Evolutionary conservation across 2,113 vertebrate species (phyloP).

Genomic region (Petrocephalus microphthalmus): DNA sequence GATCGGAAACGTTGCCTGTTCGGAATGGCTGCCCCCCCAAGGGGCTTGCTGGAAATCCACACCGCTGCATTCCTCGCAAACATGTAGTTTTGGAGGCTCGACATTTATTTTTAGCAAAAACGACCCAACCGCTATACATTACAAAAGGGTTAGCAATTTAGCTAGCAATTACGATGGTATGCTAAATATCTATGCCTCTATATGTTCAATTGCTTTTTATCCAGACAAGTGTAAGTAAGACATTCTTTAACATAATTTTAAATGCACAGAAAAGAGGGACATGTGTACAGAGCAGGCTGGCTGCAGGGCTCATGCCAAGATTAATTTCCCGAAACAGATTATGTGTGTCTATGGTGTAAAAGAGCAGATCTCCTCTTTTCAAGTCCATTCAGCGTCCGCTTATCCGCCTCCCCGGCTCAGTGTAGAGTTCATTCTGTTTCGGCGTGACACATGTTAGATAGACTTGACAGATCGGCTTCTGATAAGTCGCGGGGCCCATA

Average conservation of each 20-base stretch:
- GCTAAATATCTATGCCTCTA: background rate
- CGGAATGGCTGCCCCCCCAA: background rate
- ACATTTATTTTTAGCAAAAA: background rate
- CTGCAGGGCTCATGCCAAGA: constrained; percentile 2
- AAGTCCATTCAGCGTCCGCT: constrained; percentile 16
- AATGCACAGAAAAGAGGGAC: background rate
- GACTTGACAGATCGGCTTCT: constrained; percentile 26
- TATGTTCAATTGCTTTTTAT: background rate
- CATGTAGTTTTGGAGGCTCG: background rate
- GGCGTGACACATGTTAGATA: constrained; percentile 21
- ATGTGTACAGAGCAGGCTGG: background rate
- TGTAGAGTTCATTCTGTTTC: constrained; percentile 12
- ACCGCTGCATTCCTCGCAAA: background rate
- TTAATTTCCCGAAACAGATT: constrained; percentile 21
- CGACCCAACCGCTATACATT: background rate
- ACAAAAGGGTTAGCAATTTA: background rate
- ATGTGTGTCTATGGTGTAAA: constrained; percentile 11
- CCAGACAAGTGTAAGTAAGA: background rate
- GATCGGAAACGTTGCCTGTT: background rate
- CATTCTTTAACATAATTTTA: background rate
- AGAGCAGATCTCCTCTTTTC: constrained; percentile 17
- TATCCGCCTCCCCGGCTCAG: constrained; percentile 8
- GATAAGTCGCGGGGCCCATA: constrained; percentile 22
- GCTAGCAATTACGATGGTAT: background rate
- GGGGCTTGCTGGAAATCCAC: background rate